phyloP scores from a whole-genome alignment of 2,888 invertebrate genomes.

The Hydrotaea cyrtoneurina region DNA sequence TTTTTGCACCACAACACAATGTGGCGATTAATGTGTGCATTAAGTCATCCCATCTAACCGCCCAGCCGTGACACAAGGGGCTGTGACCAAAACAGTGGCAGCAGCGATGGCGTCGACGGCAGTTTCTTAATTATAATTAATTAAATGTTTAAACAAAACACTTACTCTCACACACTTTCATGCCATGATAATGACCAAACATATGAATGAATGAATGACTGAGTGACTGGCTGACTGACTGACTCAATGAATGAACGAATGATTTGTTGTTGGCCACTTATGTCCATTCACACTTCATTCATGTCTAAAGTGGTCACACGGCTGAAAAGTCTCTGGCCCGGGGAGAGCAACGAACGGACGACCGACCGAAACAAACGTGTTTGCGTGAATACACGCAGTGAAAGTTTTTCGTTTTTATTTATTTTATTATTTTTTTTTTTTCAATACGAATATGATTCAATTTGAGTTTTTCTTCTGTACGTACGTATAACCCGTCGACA shows the following conservation, averaged over 20 bases:
- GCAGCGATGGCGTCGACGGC: too few species aligned
- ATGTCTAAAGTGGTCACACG: neutral
- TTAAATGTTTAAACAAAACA: constrained; percentile 31
- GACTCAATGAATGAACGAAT: neutral
- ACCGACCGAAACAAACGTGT: neutral
- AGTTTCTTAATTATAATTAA: constrained; percentile 31
- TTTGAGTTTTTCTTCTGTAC: neutral
- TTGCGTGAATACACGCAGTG: constrained; percentile 7
- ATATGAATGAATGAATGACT: constrained; percentile 5
- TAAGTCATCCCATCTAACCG: neutral
- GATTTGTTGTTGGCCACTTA: neutral
- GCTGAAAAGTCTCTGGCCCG: neutral
- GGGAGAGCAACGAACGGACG: neutral
- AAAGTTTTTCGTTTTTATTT: neutral
- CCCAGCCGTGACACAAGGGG: neutral
- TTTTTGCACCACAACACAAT: neutral
- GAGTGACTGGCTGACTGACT: too few species aligned
- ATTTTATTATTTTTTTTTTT: too few species aligned
- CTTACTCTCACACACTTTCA: neutral
- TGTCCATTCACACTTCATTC: constrained; percentile 29
- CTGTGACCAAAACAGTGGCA: constrained; percentile 5
- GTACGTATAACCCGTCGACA: neutral
- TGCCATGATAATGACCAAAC: constrained; percentile 2
- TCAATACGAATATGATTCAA: neutral
- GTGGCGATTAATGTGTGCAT: constrained; percentile 4